Conservation (phyloP, 2,113 vertebrate species). For the Scolopax mira region DNA sequence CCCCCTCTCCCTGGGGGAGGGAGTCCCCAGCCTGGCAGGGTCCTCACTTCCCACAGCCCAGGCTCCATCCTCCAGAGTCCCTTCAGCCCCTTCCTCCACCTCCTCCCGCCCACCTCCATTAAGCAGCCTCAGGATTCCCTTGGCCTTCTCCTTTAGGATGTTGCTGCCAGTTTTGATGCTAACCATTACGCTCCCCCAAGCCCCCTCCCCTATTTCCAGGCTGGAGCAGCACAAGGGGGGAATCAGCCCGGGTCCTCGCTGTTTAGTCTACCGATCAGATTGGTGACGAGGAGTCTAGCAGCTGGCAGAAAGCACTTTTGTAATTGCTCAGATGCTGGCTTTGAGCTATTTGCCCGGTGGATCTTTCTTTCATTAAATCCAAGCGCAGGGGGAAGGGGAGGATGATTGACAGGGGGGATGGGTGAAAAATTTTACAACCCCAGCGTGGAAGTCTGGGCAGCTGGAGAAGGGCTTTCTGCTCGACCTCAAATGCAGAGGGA, state of each 20-base stretch:
- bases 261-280: slow-evolving; percentile 96
- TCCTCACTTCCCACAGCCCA: background rate
- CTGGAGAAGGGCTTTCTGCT: background rate
- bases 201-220: slow-evolving; percentile 55
- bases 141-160: slow-evolving; percentile 67
- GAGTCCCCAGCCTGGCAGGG: accelerated
- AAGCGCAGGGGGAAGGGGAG: background rate
- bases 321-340: background rate
- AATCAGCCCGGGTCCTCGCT: slow-evolving; percentile 72
- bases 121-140: slow-evolving; percentile 57
- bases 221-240: slow-evolving; percentile 30
- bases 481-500: background rate
- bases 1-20: accelerated
- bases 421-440: background rate
- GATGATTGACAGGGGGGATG: background rate
- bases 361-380: background rate
- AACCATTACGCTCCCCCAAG: slow-evolving; percentile 69
- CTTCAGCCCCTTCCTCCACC: background rate
- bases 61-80: background rate
- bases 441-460: background rate
- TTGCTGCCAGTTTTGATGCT: slow-evolving; percentile 78
- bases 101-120: background rate
- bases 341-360: background rate
- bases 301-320: slow-evolving; percentile 53
- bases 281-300: slow-evolving; percentile 90